Evolutionary conservation across 2,113 vertebrate species (phyloP).

Genomic region (Grantiella picta): DNA sequence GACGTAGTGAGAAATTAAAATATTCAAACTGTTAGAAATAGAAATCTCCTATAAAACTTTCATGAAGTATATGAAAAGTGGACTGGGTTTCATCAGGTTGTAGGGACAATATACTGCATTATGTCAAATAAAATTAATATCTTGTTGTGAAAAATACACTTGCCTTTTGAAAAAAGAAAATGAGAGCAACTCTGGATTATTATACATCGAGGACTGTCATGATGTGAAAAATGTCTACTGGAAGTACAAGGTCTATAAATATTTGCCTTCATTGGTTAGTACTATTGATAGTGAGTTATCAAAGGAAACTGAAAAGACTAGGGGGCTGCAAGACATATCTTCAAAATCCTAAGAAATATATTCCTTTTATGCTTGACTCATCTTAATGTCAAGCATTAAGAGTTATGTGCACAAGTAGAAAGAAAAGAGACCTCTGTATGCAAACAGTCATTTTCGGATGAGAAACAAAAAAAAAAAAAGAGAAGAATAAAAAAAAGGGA

Average conservation of each 20-base stretch:
- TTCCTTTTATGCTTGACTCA: neutral
- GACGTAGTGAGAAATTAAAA: neutral
- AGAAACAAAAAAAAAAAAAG: neutral
- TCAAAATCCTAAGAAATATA: neutral
- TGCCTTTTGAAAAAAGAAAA: neutral
- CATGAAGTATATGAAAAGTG: neutral
- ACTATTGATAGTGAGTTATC: neutral
- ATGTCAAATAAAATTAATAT: neutral
- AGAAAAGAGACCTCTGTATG: neutral
- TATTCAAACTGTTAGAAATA: neutral
- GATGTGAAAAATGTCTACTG: neutral
- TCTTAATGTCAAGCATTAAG: neutral
- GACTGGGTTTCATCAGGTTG: neutral
- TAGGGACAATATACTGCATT: neutral
- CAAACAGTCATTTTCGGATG: neutral
- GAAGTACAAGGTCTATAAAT: neutral
- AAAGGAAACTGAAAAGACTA: neutral
- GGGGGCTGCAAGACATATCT: neutral
- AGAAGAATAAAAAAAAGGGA: neutral
- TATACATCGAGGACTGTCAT: neutral
- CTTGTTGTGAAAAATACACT: neutral
- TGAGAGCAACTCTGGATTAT: neutral
- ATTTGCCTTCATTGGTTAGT: neutral
- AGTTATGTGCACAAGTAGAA: neutral
- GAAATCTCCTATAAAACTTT: neutral